Conservation (phyloP, 2,888 invertebrate genomes). For the Microctonus brassicae region DNA sequence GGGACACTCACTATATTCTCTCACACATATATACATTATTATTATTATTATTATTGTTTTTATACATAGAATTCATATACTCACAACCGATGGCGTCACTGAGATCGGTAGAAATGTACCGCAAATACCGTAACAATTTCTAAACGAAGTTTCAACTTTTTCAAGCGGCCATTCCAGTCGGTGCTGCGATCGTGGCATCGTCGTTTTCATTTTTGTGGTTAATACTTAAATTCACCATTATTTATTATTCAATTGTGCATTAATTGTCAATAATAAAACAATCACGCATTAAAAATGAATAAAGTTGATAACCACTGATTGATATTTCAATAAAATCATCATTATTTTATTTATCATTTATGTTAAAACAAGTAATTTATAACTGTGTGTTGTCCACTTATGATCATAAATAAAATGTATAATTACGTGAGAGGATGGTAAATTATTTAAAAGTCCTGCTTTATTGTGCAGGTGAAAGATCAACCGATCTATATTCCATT, state of each 20-base stretch:
- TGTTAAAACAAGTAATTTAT: neutral
- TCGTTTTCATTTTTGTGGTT: no score
- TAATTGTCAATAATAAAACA: neutral
- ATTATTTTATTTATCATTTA: no score
- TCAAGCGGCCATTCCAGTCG: constrained; percentile 46
- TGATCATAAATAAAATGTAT: constrained; percentile 5
- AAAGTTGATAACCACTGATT: no score
- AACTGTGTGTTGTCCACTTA: neutral
- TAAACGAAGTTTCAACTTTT: no score
- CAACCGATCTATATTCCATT: neutral
- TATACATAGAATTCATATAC: neutral
- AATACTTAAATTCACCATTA: neutral
- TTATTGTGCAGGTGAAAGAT: constrained; percentile 10
- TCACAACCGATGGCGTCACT: constrained; percentile 45
- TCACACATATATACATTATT: no score
- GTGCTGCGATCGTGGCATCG: constrained; percentile 8
- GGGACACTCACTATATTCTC: no score
- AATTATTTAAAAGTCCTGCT: neutral
- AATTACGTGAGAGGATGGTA: neutral
- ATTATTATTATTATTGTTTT: neutral
- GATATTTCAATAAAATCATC: no score
- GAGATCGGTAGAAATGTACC: constrained; percentile 43
- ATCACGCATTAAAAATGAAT: no score
- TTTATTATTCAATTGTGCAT: neutral
- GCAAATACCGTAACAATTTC: neutral